Evolutionary conservation across 2,888 invertebrate genomes (phyloP).

Genomic region (Ormyrus pomaceus): DNA sequence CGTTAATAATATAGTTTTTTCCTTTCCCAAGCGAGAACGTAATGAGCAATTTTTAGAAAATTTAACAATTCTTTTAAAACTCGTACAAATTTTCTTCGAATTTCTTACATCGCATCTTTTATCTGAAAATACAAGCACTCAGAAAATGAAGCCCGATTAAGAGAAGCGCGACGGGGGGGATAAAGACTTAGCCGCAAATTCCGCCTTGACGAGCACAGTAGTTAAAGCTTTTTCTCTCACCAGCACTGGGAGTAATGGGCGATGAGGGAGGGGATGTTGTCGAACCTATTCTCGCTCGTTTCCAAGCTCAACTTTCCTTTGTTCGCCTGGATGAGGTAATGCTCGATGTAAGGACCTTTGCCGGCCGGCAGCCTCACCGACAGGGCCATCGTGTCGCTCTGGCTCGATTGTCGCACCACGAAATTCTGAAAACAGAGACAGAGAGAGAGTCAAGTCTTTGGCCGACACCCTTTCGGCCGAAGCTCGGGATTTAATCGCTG

Average conservation of each 20-base stretch:
- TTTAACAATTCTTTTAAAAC: no score
- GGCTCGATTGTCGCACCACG: slow-evolving; percentile 95
- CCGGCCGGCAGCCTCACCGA: slow-evolving; percentile 92
- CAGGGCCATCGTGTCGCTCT: slow-evolving; percentile 95
- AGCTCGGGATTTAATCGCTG: no score
- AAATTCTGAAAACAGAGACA: slow-evolving; percentile 84
- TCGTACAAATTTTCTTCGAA: no score
- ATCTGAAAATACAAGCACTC: no score
- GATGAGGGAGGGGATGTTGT: slow-evolving; percentile 93
- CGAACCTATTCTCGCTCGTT: slow-evolving; percentile 95
- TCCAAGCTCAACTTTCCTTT: slow-evolving; percentile 90
- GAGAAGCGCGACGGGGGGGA: slow-evolving; percentile 4
- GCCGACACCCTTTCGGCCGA: no score
- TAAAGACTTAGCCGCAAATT: slow-evolving; percentile 6
- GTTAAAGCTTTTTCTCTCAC: slow-evolving; percentile 75
- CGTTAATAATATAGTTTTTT: no score
- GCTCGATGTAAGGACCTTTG: slow-evolving; percentile 94
- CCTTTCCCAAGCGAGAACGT: no score
- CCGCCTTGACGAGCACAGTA: background rate
- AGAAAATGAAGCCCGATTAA: background rate
- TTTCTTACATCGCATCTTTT: no score
- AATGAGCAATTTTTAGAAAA: no score
- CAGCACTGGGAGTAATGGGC: slow-evolving; percentile 96
- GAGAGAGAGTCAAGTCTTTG: background rate
- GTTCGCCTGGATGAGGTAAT: slow-evolving; percentile 94